Conservation (phyloP, 1,140 invertebrate genomes). For the Metaphire vulgaris region DNA sequence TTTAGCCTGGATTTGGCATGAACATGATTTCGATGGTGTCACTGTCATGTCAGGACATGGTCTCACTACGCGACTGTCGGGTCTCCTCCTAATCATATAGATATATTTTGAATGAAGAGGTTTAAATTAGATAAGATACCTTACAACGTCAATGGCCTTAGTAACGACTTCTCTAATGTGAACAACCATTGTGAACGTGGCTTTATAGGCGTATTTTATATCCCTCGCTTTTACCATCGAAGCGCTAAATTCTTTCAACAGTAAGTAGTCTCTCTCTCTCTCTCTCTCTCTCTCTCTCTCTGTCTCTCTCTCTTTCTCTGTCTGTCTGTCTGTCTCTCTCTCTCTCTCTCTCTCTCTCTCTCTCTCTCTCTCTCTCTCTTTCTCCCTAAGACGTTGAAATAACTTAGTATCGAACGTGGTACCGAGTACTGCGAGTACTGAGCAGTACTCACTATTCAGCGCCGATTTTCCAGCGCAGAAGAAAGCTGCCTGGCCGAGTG, state of each 20-base stretch:
- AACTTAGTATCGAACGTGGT: neutral
- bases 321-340: neutral
- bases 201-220: too few relatives aligned
- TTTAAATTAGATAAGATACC: too few relatives aligned
- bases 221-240: too few relatives aligned
- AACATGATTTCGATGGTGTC: too few relatives aligned
- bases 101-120: too few relatives aligned
- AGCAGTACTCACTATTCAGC: neutral
- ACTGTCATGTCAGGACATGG: too few relatives aligned
- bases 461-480: neutral
- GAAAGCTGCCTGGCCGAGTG: neutral
- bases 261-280: conserved; percentile 1
- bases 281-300: conserved; percentile 1
- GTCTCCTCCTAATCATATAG: too few relatives aligned
- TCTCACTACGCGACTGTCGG: too few relatives aligned
- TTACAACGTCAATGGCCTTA: too few relatives aligned
- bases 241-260: neutral
- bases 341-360: conserved; percentile 1
- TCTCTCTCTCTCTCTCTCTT: neutral
- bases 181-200: too few relatives aligned
- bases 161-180: too few relatives aligned
- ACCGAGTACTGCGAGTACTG: neutral
- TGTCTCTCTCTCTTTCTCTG: neutral
- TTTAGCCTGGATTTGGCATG: too few relatives aligned
- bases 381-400: neutral